Conservation (phyloP, 1,140 invertebrate genomes). For the Stegodyphus dumicola region DNA sequence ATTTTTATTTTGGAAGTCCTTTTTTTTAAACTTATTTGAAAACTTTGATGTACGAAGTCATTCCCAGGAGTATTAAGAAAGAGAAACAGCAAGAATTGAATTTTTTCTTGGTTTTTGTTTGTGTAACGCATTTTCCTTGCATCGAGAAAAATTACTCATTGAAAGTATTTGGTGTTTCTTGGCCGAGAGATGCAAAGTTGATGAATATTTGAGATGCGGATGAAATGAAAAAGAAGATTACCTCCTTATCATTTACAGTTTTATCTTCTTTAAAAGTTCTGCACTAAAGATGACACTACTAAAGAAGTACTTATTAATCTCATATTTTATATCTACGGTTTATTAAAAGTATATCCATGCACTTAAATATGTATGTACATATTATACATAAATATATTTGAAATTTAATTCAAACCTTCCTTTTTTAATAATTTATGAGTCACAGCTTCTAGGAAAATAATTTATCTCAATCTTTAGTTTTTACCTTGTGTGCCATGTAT, state of each 20-base stretch:
- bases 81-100: background rate
- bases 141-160: constrained; percentile 24
- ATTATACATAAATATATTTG: no score
- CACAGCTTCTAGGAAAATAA: no score
- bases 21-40: constrained; percentile 28
- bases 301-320: no score
- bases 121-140: background rate
- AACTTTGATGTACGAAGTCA: constrained; percentile 41
- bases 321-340: no score
- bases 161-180: constrained; percentile 29
- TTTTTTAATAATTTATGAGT: no score
- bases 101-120: background rate
- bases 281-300: no score
- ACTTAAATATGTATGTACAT: no score
- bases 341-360: no score
- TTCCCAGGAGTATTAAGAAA: constrained; percentile 23
- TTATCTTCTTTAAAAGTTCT: no score
- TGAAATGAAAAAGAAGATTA: constrained; percentile 28
- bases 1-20: constrained; percentile 25
- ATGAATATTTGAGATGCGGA: constrained; percentile 23
- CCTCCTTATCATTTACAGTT: background rate
- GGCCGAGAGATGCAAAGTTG: background rate
- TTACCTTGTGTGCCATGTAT: no score
- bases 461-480: no score
- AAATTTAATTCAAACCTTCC: no score